Conservation (phyloP, 2,888 invertebrate species). For the Amphipoea lucens region DNA sequence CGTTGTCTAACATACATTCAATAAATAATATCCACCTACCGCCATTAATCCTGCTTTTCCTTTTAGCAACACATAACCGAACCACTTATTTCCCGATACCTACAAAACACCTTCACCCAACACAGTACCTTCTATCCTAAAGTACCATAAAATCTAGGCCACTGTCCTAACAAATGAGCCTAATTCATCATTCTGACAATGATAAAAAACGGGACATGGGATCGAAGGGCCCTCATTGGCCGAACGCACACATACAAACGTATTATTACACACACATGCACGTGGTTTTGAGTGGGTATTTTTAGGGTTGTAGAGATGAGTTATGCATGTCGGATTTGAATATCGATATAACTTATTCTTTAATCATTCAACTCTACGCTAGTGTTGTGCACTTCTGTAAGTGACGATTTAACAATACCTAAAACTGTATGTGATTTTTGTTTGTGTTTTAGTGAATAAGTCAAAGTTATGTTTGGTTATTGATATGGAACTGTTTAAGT, state of each 20-base stretch:
- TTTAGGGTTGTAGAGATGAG: conserved; percentile 33
- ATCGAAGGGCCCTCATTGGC: conserved; percentile 58
- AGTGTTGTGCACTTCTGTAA: neutral
- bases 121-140: conserved; percentile 28
- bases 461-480: too few relatives aligned
- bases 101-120: conserved; percentile 38
- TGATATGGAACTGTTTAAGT: neutral
- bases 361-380: neutral
- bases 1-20: neutral
- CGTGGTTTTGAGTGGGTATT: conserved; percentile 13
- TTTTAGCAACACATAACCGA: conserved; percentile 40
- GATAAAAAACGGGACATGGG: conserved; percentile 74
- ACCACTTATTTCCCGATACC: conserved; percentile 46
- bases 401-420: neutral
- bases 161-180: conserved; percentile 72
- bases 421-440: neutral
- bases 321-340: neutral
- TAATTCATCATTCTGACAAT: conserved; percentile 84
- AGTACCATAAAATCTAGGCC: conserved; percentile 70
- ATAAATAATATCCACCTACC: conserved; percentile 30
- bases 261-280: conserved; percentile 8
- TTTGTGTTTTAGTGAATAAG: neutral
- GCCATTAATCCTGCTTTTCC: conserved; percentile 39
- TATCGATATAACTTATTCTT: neutral
- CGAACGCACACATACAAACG: conserved; percentile 27